Percentiles rank a stretch among this genome's conserved stretches.
These are phyloP conservation scores for Caprella mutica DNA, from an alignment of 2,888 invertebrate genomes.

Conservation along the genomic window DNA sequence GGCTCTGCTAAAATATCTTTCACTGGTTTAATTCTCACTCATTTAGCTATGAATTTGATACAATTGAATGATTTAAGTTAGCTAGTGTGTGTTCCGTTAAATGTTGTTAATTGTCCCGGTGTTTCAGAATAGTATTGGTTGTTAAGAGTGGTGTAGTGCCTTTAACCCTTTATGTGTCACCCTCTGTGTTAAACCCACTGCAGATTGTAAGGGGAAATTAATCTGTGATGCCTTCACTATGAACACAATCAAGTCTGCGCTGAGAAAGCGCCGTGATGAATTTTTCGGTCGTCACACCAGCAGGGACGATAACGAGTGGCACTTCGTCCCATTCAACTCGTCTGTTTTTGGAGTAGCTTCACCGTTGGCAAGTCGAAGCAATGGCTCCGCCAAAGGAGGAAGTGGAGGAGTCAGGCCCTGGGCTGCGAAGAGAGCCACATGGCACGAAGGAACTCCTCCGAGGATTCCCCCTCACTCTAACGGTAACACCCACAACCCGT, in stretches of 20 bases:
- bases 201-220: no score
- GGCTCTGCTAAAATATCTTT: no score
- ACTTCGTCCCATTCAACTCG: constrained; percentile 33
- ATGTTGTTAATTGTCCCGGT: no score
- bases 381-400: constrained; percentile 2
- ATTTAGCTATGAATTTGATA: no score
- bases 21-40: no score
- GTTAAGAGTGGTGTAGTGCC: no score
- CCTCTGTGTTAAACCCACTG: no score
- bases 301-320: constrained; percentile 31
- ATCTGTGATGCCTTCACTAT: no score
- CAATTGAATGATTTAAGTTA: no score
- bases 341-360: constrained; percentile 21
- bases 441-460: constrained; percentile 29
- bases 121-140: no score
- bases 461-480: constrained; percentile 28
- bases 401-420: constrained; percentile 18
- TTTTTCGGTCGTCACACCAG: constrained; percentile 27
- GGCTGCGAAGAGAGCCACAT: constrained; percentile 29
- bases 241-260: constrained; percentile 33
- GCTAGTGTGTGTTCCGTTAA: no score
- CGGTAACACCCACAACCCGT: constrained; percentile 12
- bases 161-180: no score
- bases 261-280: constrained; percentile 32
- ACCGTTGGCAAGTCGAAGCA: not conserved